Evolutionary conservation across 1,140 invertebrate genomes (phyloP).

Genomic region (Listronotus bonariensis): DNA sequence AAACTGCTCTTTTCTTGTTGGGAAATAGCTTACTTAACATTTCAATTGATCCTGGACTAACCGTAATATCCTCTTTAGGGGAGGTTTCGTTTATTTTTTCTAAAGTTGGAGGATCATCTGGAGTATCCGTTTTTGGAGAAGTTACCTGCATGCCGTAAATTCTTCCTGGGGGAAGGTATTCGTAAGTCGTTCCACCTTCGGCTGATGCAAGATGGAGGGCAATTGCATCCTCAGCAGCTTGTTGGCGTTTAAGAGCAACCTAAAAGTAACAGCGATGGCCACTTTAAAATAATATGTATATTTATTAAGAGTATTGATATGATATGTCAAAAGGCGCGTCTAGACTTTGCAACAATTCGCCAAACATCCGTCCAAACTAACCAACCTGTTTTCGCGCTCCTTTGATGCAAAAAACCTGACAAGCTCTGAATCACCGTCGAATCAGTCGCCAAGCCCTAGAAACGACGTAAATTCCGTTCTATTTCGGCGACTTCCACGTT

Average conservation of each 20-base stretch:
- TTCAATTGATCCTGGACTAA: constrained; percentile 73
- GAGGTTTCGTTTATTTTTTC: constrained; percentile 19
- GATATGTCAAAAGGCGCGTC: no score
- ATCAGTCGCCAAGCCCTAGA: no score
- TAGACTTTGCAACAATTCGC: no score
- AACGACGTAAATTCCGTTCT: no score
- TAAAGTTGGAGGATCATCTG: constrained; percentile 19
- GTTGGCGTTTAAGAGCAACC: constrained; percentile 96
- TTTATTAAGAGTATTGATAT: no score
- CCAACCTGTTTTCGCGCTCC: no score
- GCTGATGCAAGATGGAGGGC: constrained; percentile 90
- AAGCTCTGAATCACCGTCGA: no score
- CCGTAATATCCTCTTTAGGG: constrained; percentile 45
- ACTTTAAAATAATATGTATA: no score
- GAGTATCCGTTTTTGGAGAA: constrained; percentile 53
- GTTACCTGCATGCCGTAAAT: constrained; percentile 86
- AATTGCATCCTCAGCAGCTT: constrained; percentile 96
- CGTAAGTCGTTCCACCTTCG: constrained; percentile 80
- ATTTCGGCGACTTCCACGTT: no score
- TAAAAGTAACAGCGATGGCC: constrained; percentile 57
- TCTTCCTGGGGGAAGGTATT: constrained; percentile 85
- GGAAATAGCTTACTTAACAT: constrained; percentile 87
- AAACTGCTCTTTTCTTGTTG: constrained; percentile 80
- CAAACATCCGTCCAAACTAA: no score
- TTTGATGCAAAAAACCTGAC: no score